Percentiles rank a stretch among this genome's conserved stretches.
These are phyloP conservation scores for Tachysurus fulvidraco DNA, from an alignment of 2,113 vertebrate species.

Conservation along the genomic window DNA sequence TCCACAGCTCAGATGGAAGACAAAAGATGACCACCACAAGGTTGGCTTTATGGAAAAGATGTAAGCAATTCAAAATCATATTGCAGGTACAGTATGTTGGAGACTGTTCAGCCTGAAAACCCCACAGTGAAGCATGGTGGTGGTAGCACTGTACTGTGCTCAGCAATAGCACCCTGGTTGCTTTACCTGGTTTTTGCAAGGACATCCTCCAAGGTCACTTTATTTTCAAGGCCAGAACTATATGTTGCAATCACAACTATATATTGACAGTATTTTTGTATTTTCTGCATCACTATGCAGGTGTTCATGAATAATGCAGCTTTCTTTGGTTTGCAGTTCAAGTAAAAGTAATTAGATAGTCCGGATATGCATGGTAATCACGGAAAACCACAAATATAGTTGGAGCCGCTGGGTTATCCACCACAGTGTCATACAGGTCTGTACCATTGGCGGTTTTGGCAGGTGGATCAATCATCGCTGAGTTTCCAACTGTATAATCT, in stretches of 20 bases:
- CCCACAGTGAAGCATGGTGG: not conserved
- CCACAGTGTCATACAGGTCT: conserved; percentile 76
- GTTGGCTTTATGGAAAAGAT: not conserved
- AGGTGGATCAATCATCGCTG: conserved; percentile 65
- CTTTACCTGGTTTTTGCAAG: not conserved
- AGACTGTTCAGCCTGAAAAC: not conserved
- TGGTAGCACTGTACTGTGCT: not conserved
- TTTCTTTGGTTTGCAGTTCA: conserved; percentile 17
- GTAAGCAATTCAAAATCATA: not conserved
- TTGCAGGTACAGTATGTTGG: not conserved
- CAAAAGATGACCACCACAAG: not conserved
- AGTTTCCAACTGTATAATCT: conserved; percentile 56
- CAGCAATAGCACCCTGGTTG: not conserved
- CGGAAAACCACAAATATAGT: conserved; percentile 78
- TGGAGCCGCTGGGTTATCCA: conserved; percentile 60
- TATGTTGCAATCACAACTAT: not conserved
- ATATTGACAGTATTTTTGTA: not conserved
- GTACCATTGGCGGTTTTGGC: conserved; percentile 52
- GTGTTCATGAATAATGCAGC: not conserved
- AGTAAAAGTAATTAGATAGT: conserved; percentile 82
- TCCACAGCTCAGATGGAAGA: not conserved
- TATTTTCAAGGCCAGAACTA: not conserved
- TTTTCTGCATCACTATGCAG: not conserved
- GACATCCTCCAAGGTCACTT: not conserved
- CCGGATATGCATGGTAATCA: conserved; percentile 82